Evolutionary conservation across 1,140 invertebrate genomes (phyloP).

Genomic region (Rhopalosiphum maidis): DNA sequence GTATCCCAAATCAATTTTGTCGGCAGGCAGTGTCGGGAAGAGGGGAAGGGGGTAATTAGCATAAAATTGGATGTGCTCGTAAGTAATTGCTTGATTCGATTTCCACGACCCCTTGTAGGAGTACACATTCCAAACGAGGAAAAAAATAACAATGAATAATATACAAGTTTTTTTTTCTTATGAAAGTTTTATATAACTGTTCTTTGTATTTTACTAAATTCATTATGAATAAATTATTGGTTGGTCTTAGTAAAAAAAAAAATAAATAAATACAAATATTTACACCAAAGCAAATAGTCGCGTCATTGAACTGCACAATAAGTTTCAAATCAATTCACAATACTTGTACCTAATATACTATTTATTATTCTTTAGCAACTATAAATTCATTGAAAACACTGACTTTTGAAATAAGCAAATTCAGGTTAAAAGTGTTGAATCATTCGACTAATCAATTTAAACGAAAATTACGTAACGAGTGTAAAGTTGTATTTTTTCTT

Average conservation of each 20-base stretch:
- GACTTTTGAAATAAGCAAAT: background rate
- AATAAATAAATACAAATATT: background rate
- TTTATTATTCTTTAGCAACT: background rate
- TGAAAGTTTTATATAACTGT: constrained; percentile 3
- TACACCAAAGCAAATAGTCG: background rate
- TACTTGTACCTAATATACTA: background rate
- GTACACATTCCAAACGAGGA: constrained; percentile 7
- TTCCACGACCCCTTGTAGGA: background rate
- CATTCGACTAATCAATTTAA: background rate
- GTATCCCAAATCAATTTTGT: constrained; percentile 54
- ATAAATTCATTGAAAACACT: background rate
- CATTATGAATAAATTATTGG: constrained; percentile 24
- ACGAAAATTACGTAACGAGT: background rate
- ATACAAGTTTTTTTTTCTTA: constrained; percentile 15
- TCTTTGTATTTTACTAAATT: background rate
- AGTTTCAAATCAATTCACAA: background rate
- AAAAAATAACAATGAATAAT: constrained; percentile 37
- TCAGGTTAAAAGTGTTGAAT: background rate
- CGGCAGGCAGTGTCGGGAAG: background rate
- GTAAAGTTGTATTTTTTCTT: background rate
- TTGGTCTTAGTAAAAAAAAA: background rate
- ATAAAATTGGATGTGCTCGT: constrained; percentile 56
- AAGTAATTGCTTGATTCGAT: constrained; percentile 57
- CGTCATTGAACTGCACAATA: background rate
- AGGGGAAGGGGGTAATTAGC: constrained; percentile 44